Percentiles rank a stretch among this genome's conserved stretches.
These are phyloP conservation scores for Cephalopterus ornatus DNA, from an alignment of 2,113 vertebrate species.

Conservation along the genomic window DNA sequence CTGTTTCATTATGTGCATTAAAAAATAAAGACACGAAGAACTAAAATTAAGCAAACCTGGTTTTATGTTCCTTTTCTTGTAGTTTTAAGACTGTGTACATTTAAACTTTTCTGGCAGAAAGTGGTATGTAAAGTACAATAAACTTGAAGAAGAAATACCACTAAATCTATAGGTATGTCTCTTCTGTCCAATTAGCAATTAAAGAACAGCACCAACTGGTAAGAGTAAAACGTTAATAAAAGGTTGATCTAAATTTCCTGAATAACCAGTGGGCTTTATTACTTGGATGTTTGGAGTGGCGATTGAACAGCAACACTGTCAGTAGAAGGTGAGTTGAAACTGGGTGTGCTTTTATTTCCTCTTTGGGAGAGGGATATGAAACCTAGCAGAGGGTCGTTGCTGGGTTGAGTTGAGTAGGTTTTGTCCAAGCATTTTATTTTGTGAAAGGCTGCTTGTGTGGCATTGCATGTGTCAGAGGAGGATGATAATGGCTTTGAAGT, in stretches of 20 bases:
- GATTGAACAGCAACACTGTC: background rate
- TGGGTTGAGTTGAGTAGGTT: background rate
- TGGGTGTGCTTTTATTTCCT: background rate
- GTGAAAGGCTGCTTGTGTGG: background rate
- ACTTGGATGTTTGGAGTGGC: background rate
- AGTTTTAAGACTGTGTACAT: background rate
- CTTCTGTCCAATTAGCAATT: background rate
- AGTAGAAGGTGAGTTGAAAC: background rate
- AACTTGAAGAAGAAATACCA: background rate
- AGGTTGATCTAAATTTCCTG: background rate
- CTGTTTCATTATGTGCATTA: background rate
- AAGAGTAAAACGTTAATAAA: background rate
- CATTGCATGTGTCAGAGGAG: background rate
- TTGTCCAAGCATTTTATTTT: background rate
- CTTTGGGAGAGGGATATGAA: background rate
- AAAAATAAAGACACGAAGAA: background rate
- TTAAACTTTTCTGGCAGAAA: background rate
- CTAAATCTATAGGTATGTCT: background rate
- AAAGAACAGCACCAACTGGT: background rate
- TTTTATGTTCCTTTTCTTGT: background rate
- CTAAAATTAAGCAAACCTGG: background rate
- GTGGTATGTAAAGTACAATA: background rate
- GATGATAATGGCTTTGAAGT: background rate
- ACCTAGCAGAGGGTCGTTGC: background rate
- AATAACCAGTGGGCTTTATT: background rate